Percentiles rank a stretch among this genome's conserved stretches.
These are phyloP conservation scores for Cromileptes altivelis DNA, from an alignment of 2,113 vertebrate genomes.

Conservation along the genomic window DNA sequence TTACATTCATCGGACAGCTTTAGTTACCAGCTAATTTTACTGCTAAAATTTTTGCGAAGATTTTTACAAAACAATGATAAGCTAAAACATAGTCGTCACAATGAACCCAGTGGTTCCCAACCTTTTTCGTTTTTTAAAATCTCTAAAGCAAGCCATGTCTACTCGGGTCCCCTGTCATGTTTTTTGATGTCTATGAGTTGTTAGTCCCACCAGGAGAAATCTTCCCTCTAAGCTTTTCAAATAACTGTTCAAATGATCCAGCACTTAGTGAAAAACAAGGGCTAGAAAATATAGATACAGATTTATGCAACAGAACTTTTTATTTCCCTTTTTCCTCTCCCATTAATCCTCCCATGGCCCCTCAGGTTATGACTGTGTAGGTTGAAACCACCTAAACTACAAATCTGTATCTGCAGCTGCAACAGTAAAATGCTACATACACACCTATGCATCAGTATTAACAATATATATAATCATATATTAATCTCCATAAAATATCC, in stretches of 20 bases:
- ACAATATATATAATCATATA: too few relatives aligned
- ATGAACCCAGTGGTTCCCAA: not conserved
- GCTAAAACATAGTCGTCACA: not conserved
- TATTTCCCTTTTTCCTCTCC: not conserved
- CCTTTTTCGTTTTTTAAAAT: not conserved
- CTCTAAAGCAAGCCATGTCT: not conserved
- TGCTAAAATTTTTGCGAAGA: too few relatives aligned
- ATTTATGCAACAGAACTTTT: not conserved
- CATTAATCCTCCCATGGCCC: not conserved
- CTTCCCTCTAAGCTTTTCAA: not conserved
- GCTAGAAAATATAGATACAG: not conserved
- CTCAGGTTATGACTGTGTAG: not conserved
- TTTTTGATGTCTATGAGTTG: not conserved
- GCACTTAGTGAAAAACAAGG: not conserved
- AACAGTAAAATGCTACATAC: not conserved
- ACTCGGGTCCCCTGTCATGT: not conserved
- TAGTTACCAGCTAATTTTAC: too few relatives aligned
- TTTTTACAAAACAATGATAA: not conserved
- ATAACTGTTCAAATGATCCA: not conserved
- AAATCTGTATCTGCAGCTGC: not conserved
- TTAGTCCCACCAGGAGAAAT: not conserved
- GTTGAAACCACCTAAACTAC: not conserved
- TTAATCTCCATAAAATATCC: too few relatives aligned
- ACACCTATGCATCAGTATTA: not conserved
- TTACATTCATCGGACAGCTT: too few relatives aligned